phyloP scores from a whole-genome alignment of 2,888 invertebrate genomes.

The Archips xylosteana region DNA sequence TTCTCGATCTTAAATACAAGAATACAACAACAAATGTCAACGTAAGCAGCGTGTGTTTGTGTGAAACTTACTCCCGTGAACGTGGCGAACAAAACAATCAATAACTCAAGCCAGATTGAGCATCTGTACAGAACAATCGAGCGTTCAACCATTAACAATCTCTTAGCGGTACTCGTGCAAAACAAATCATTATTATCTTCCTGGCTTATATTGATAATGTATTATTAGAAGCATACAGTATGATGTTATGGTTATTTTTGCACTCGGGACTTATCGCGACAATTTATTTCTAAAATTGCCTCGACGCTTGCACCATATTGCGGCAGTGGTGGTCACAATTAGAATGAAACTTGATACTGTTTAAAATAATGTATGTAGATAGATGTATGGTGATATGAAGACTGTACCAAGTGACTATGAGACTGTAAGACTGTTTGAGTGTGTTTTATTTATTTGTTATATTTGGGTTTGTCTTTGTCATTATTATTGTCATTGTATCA shows the following conservation, averaged over 20 bases:
- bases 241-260: no score
- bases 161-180: conserved; percentile 9
- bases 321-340: no score
- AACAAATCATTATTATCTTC: conserved; percentile 8
- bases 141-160: conserved; percentile 18
- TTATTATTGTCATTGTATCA: not conserved
- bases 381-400: no score
- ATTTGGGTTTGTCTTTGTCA: not conserved
- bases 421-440: not conserved
- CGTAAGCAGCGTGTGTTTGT: not conserved
- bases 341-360: no score
- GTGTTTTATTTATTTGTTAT: not conserved
- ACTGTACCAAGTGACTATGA: no score
- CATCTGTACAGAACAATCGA: conserved; percentile 21
- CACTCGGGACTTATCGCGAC: no score
- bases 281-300: no score
- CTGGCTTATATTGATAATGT: not conserved
- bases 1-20: not conserved
- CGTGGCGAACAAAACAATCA: conserved; percentile 23
- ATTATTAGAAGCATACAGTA: no score
- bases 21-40: not conserved
- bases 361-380: no score
- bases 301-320: no score
- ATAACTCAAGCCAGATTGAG: conserved; percentile 33
- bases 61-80: conserved; percentile 5